Evolutionary conservation across 2,797 vertebrate species (phyloP).

Genomic region (Nasua narica): DNA sequence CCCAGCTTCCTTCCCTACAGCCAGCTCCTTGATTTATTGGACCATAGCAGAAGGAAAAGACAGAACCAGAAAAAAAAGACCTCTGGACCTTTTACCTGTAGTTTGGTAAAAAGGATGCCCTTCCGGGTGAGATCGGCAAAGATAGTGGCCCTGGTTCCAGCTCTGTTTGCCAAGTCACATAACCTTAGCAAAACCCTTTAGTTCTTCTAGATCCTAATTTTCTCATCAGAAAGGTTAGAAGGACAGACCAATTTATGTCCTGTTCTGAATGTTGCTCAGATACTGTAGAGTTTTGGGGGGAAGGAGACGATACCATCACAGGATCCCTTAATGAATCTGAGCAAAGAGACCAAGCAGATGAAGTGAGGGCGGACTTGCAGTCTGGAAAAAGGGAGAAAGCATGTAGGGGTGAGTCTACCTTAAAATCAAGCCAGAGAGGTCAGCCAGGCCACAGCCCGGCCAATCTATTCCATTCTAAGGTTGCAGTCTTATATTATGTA

Average conservation of each 20-base stretch:
- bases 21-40: neutral
- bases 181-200: neutral
- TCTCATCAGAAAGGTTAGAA: neutral
- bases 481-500: neutral
- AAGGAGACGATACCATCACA: neutral
- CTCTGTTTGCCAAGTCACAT: neutral
- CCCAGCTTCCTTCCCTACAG: neutral
- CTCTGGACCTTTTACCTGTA: neutral
- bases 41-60: neutral
- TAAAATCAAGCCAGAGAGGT: neutral
- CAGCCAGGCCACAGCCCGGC: neutral
- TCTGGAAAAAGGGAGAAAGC: neutral
- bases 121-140: neutral
- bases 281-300: neutral
- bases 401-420: neutral
- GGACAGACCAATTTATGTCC: neutral
- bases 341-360: neutral
- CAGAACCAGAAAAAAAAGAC: neutral
- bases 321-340: neutral
- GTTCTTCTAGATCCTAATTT: neutral
- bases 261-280: neutral
- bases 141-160: neutral
- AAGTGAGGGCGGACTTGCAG: neutral
- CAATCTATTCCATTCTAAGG: neutral
- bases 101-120: neutral